phyloP scores from a whole-genome alignment of 1,140 invertebrate genomes.

The Papilio polytes region DNA sequence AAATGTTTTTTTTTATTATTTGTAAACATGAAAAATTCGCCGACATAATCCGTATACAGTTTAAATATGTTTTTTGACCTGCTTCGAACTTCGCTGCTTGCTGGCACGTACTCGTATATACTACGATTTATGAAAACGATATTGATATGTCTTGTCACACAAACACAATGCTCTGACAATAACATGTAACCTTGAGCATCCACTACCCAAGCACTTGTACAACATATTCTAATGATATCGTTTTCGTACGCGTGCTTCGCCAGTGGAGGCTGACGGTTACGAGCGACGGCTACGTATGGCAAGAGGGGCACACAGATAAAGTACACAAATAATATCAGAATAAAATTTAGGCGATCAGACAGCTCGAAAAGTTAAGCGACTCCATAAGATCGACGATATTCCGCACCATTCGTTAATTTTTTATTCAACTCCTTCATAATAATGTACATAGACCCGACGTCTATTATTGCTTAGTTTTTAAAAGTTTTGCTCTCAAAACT shows the following conservation, averaged over 20 bases:
- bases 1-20: conserved; percentile 35
- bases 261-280: conserved; percentile 33
- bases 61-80: conserved; percentile 38
- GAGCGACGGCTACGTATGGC: conserved; percentile 61
- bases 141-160: conserved; percentile 78
- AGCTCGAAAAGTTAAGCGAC: conserved; percentile 64
- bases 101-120: conserved; percentile 38
- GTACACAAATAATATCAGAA: conserved; percentile 74
- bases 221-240: background rate
- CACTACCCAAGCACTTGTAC: background rate
- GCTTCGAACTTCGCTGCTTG: conserved; percentile 23
- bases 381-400: conserved; percentile 77
- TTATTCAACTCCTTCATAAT: conserved; percentile 77
- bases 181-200: background rate
- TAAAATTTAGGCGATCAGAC: conserved; percentile 73
- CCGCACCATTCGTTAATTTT: conserved; percentile 80
- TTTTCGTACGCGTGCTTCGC: conserved; percentile 45
- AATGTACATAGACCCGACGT: conserved; percentile 81
- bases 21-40: conserved; percentile 29
- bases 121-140: conserved; percentile 59
- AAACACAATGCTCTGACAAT: conserved; percentile 28
- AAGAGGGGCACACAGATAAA: conserved; percentile 74
- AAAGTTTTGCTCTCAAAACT: conserved; percentile 82
- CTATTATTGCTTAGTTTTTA: conserved; percentile 84
- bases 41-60: conserved; percentile 37